Conservation (phyloP, 2,113 vertebrate genomes). For the Dicerorhinus sumatrensis region DNA sequence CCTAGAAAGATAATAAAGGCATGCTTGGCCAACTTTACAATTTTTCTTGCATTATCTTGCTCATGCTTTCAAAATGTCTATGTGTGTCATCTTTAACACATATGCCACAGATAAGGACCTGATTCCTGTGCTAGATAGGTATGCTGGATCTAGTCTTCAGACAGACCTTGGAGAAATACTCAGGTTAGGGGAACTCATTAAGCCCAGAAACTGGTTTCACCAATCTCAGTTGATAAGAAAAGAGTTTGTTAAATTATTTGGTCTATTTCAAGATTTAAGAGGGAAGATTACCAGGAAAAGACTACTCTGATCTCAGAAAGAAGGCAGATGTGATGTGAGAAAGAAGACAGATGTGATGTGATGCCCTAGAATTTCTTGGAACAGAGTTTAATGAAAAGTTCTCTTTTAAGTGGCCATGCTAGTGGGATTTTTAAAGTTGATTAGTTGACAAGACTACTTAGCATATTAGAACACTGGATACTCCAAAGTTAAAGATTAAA, state of each 20-base stretch:
- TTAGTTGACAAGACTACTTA: slow-evolving; percentile 74
- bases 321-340: slow-evolving; percentile 45
- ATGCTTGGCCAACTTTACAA: neutral
- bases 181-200: neutral
- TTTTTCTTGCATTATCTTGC: neutral
- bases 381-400: slow-evolving; percentile 58
- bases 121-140: neutral
- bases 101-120: neutral
- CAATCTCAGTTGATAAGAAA: slow-evolving; percentile 9
- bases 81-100: neutral
- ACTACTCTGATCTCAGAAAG: slow-evolving; percentile 37
- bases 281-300: slow-evolving; percentile 37
- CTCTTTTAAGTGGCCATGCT: slow-evolving; percentile 60
- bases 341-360: slow-evolving; percentile 62
- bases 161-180: neutral
- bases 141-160: neutral
- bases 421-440: slow-evolving; percentile 72
- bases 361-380: slow-evolving; percentile 60
- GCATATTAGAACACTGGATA: slow-evolving; percentile 66
- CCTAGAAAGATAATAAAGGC: neutral
- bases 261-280: slow-evolving; percentile 41
- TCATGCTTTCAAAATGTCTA: neutral
- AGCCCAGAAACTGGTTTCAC: neutral
- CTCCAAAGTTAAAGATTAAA: slow-evolving; percentile 75
- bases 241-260: slow-evolving; percentile 18